Conservation (phyloP, 2,888 invertebrate species). For the Sphaeridia pumilis region DNA sequence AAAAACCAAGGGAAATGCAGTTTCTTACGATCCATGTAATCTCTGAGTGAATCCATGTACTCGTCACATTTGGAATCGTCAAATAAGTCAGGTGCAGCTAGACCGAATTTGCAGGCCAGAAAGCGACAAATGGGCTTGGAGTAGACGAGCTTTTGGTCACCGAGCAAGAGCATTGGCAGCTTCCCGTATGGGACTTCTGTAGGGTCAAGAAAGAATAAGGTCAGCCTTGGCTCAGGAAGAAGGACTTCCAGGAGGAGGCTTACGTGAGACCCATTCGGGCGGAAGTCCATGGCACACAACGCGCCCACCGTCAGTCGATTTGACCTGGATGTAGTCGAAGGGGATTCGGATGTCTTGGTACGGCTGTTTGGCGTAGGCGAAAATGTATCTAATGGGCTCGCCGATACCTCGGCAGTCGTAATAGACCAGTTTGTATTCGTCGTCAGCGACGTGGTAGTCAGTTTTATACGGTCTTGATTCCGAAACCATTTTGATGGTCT, state of each 20-base stretch:
- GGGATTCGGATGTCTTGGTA: slow-evolving; percentile 10
- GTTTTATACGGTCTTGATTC: too few species aligned
- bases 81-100: slow-evolving; percentile 9
- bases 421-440: slow-evolving; percentile 9
- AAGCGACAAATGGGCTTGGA: slow-evolving; percentile 20
- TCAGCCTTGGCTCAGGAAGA: not conserved
- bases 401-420: slow-evolving; percentile 10
- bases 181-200: slow-evolving; percentile 12
- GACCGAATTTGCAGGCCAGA: slow-evolving; percentile 15
- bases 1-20: too few species aligned
- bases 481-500: too few species aligned
- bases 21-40: slow-evolving; percentile 8
- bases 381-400: slow-evolving; percentile 11
- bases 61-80: slow-evolving; percentile 16
- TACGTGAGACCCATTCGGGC: slow-evolving; percentile 5
- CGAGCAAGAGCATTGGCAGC: slow-evolving; percentile 4
- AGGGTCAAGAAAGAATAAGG: slow-evolving; percentile 5
- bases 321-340: not conserved
- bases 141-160: slow-evolving; percentile 6
- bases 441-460: too few species aligned
- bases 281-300: not conserved
- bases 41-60: slow-evolving; percentile 5
- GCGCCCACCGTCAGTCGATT: not conserved
- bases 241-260: not conserved
- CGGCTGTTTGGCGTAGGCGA: slow-evolving; percentile 1